These are phyloP conservation scores for Littorina saxatilis DNA, from an alignment of 1,140 invertebrate genomes.

Conservation along the genomic window DNA sequence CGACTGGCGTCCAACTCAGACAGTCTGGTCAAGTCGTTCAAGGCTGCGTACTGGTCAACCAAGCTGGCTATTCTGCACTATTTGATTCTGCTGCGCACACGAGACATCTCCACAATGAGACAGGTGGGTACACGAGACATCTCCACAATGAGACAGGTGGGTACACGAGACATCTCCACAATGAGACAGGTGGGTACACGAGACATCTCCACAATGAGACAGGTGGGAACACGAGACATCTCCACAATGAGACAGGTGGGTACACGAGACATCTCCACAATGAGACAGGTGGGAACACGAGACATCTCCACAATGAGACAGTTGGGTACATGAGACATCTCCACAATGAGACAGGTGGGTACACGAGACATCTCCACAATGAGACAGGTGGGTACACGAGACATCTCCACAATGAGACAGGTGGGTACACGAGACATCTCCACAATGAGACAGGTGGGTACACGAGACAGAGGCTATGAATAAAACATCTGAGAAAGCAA, in stretches of 20 bases:
- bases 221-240: background rate
- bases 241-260: constrained; percentile 58
- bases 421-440: too few relatives aligned
- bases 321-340: constrained; percentile 58
- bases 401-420: constrained; percentile 62
- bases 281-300: constrained; percentile 65
- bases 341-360: constrained; percentile 62
- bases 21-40: constrained; percentile 55
- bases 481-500: too few relatives aligned
- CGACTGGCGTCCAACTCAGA: constrained; percentile 55
- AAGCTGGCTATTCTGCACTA: constrained; percentile 65
- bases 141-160: too few relatives aligned
- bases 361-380: too few relatives aligned
- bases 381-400: constrained; percentile 55
- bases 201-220: too few relatives aligned
- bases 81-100: constrained; percentile 57
- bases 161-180: background rate
- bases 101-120: constrained; percentile 62
- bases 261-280: constrained; percentile 57
- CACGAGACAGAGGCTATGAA: background rate
- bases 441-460: too few relatives aligned
- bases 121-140: too few relatives aligned
- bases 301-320: too few relatives aligned
- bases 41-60: constrained; percentile 57
- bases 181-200: background rate